phyloP scores from a whole-genome alignment of 2,888 invertebrate species.

The Cabera pusaria region DNA sequence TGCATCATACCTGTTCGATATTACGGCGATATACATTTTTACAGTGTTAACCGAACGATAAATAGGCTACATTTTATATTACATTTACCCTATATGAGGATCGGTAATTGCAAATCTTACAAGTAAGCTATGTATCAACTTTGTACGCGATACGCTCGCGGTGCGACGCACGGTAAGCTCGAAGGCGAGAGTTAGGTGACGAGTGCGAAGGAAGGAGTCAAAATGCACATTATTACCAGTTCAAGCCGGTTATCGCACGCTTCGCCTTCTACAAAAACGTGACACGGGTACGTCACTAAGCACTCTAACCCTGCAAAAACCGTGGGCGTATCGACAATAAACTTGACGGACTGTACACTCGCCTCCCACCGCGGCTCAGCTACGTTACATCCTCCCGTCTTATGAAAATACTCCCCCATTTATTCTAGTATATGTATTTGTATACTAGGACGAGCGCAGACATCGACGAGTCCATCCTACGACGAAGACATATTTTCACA shows the following conservation, averaged over 20 bases:
- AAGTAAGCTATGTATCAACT: constrained; percentile 51
- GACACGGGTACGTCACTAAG: too few relatives aligned
- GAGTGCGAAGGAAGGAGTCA: too few relatives aligned
- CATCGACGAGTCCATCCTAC: too few relatives aligned
- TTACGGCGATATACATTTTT: constrained; percentile 68
- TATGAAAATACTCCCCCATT: constrained; percentile 1
- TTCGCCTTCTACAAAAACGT: too few relatives aligned
- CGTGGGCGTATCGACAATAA: constrained; percentile 5
- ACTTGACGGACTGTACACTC: constrained; percentile 1
- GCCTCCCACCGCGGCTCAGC: too few relatives aligned
- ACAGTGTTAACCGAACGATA: constrained; percentile 63
- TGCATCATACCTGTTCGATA: constrained; percentile 70
- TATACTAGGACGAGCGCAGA: too few relatives aligned
- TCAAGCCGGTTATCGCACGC: too few relatives aligned
- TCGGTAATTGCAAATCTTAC: constrained; percentile 62
- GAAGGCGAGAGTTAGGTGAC: too few relatives aligned
- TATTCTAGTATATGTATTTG: too few relatives aligned
- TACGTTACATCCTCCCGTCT: constrained; percentile 5
- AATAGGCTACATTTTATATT: constrained; percentile 69
- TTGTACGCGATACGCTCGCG: constrained; percentile 5
- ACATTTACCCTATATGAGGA: constrained; percentile 67
- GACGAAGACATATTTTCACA: too few relatives aligned
- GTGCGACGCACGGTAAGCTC: too few relatives aligned
- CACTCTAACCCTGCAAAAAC: not conserved
- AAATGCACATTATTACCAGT: too few relatives aligned